phyloP scores from a whole-genome alignment of 2,113 vertebrate species.

The Pelecanus crispus region DNA sequence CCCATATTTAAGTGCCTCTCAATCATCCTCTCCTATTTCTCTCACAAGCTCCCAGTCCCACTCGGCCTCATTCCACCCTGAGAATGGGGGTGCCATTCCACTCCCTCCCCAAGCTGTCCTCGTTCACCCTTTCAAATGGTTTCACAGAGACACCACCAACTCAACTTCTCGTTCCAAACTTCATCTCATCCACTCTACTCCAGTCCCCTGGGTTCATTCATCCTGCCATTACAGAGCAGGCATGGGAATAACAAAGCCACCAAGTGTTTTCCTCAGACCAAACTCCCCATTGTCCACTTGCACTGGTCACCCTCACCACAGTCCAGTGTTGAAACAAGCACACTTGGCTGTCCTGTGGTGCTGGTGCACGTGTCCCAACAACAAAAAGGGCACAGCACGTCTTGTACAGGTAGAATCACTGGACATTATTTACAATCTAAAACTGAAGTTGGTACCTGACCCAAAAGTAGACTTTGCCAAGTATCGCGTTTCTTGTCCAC shows the following conservation, averaged over 20 bases:
- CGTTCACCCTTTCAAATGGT: neutral
- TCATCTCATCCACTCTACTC: neutral
- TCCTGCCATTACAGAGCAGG: fast-evolving
- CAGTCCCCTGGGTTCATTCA: neutral
- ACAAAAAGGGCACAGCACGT: neutral
- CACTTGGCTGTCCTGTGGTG: fast-evolving
- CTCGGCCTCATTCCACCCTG: neutral
- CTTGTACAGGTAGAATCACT: neutral
- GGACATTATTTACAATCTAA: neutral
- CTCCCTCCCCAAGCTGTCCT: neutral
- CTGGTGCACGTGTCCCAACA: fast-evolving
- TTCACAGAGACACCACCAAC: neutral
- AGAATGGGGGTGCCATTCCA: neutral
- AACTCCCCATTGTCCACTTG: fast-evolving
- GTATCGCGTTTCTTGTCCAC: neutral
- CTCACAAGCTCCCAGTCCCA: neutral
- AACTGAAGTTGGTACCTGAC: neutral
- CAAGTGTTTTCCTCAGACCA: neutral
- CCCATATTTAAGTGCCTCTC: neutral
- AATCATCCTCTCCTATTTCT: neutral
- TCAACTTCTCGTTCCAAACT: neutral
- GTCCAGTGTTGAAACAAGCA: neutral
- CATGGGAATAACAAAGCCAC: neutral
- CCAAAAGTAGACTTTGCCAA: neutral
- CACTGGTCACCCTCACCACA: neutral